phyloP scores from a whole-genome alignment of 2,888 invertebrate species.

The Incurvaria masculella region DNA sequence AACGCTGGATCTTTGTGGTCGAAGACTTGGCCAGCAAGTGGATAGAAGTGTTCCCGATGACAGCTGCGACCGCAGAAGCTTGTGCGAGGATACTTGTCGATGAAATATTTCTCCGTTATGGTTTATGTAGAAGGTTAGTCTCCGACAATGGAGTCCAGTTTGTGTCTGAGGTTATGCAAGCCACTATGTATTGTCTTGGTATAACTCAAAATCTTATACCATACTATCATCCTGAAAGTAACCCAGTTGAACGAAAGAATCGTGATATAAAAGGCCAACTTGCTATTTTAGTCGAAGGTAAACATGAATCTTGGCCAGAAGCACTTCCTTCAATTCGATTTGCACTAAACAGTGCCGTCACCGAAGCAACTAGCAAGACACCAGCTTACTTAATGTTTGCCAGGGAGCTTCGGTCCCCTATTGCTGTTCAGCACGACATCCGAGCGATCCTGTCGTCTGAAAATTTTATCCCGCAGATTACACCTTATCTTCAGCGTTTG shows the following conservation, averaged over 20 bases:
- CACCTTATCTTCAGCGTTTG: neutral
- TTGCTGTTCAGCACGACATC: neutral
- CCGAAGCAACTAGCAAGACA: slow-evolving; percentile 4
- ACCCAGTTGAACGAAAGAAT: slow-evolving; percentile 6
- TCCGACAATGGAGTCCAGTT: no score
- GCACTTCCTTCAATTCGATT: slow-evolving; percentile 3
- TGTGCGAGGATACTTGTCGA: no score
- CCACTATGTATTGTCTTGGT: no score
- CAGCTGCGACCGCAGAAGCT: neutral
- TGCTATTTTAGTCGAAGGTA: slow-evolving; percentile 1
- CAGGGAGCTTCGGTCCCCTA: neutral
- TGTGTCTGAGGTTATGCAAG: no score
- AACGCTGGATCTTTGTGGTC: no score
- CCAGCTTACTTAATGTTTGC: slow-evolving; percentile 4
- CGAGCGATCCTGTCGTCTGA: neutral
- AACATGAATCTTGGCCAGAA: slow-evolving; percentile 4
- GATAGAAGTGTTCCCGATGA: no score
- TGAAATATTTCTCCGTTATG: no score
- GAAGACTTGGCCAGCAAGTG: no score
- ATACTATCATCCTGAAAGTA: no score
- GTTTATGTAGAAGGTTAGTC: no score
- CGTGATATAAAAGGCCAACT: slow-evolving; percentile 7
- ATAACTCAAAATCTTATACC: no score
- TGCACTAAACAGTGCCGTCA: slow-evolving; percentile 5
- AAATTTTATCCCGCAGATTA: slow-evolving; percentile 2